Evolutionary conservation across 2,888 invertebrate genomes (phyloP).

Genomic region (Actias luna): DNA sequence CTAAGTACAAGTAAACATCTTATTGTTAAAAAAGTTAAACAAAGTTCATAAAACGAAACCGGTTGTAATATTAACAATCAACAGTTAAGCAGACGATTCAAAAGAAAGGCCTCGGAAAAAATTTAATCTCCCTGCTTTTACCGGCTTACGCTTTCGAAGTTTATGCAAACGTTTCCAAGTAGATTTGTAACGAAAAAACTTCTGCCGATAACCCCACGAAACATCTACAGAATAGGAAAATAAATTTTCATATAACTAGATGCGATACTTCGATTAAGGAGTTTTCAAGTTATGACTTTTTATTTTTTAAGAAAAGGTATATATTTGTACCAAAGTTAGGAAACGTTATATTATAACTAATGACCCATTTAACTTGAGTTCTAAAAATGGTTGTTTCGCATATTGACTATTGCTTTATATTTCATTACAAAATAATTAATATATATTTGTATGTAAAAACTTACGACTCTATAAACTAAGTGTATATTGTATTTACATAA

Average conservation of each 20-base stretch:
- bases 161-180: conserved; percentile 24
- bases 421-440: too few species aligned
- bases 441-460: too few species aligned
- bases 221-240: conserved; percentile 21
- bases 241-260: conserved; percentile 12
- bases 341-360: too few species aligned
- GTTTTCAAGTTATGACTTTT: neutral
- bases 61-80: conserved; percentile 24
- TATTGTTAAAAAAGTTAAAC: conserved; percentile 19
- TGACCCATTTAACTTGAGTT: too few species aligned
- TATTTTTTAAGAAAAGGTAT: neutral
- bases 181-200: conserved; percentile 24
- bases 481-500: too few species aligned
- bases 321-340: too few species aligned
- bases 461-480: too few species aligned
- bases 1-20: too few species aligned
- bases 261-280: neutral
- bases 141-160: conserved; percentile 19
- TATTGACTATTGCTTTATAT: too few species aligned
- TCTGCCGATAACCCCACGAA: conserved; percentile 25
- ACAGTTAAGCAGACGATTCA: conserved; percentile 12
- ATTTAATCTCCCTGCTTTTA: conserved; percentile 24
- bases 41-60: conserved; percentile 23
- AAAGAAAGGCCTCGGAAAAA: conserved; percentile 17
- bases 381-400: too few species aligned